Evolutionary conservation across 1,140 invertebrate species (phyloP), one percentile per base, ranked within the genome.

Genomic region (Drosophila punjabiensis): DNA sequence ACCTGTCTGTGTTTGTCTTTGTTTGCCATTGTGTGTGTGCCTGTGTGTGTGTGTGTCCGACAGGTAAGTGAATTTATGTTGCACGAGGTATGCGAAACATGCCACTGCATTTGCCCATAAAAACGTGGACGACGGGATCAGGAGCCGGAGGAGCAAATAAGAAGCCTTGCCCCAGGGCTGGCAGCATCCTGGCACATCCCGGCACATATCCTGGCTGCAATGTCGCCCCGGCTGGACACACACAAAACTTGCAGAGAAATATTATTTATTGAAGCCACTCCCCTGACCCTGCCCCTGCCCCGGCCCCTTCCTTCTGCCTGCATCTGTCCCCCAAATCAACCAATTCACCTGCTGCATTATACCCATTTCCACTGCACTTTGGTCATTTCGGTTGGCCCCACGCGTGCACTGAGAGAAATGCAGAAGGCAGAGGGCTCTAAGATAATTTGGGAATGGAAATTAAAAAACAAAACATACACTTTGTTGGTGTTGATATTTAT

Each of bases 31-130:
- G 39, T 61, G 41, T 66, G 47, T 24, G 24, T 24, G 24, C 1
- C 24, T 24, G 24, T 32, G n/a, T 63, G 52, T 66, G 18, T 60
- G 32, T 55, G 67, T 87, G 83, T 77, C 76, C 71, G 84, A 81
- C 84, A 87, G 77, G 81, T 83, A 84, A 81, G 77, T 84, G 81
- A 87, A 87, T 87, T 87, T 87, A 87, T 87, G 84, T 84, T 87
- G 84, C 84, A 88, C 84, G 81, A 62, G 77, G 61, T 81, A 88
- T 88, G 84, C 81, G 84, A 87, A 87, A 87, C 81, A 84, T 87
- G 84, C 84, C 84, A 88, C 84, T 87, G 84, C 81, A 83, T 88
- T 74, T 87, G 81, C 37, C 71, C 84, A 87, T 89, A 84, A 87
- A 88, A 83, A 75, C 67, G 80, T 82, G 75, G 35, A 58, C 39